phyloP scores from a whole-genome alignment of 2,888 invertebrate species.

The Sinodicranocentrus sp. region DNA sequence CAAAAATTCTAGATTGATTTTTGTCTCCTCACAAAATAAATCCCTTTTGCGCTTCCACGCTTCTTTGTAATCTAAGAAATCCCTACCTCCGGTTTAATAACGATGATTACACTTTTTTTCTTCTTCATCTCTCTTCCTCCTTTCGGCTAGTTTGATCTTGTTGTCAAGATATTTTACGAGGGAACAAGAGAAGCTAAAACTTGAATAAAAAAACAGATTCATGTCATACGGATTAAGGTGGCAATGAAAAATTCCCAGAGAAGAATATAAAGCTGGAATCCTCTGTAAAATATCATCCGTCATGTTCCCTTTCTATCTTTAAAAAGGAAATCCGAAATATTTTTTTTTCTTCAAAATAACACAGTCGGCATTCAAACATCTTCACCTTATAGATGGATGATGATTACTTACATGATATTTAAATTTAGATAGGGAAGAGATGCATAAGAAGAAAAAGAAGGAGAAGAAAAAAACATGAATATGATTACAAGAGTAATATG shows the following conservation, averaged over 20 bases:
- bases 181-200: background rate
- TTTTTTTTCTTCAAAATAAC: background rate
- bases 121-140: conserved; percentile 5
- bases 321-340: background rate
- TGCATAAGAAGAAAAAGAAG: too few relatives aligned
- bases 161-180: conserved; percentile 22
- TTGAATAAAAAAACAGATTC: background rate
- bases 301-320: background rate
- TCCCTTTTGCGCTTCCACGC: conserved; percentile 7
- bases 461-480: background rate
- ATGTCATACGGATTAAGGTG: conserved; percentile 31
- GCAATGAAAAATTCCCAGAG: conserved; percentile 5
- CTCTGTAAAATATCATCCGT: conserved; percentile 27
- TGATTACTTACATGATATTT: conserved; percentile 13
- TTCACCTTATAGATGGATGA: background rate
- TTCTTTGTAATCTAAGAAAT: conserved; percentile 2
- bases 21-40: too few relatives aligned
- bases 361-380: background rate
- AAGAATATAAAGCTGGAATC: background rate
- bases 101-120: background rate
- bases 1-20: too few relatives aligned
- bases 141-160: conserved; percentile 51
- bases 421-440: conserved; percentile 20
- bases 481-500: background rate
- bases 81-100: background rate